Evolutionary conservation across 1,140 invertebrate genomes (phyloP), one percentile per base, ranked within the genome.

Genomic region (Zaprionus ornatus): DNA sequence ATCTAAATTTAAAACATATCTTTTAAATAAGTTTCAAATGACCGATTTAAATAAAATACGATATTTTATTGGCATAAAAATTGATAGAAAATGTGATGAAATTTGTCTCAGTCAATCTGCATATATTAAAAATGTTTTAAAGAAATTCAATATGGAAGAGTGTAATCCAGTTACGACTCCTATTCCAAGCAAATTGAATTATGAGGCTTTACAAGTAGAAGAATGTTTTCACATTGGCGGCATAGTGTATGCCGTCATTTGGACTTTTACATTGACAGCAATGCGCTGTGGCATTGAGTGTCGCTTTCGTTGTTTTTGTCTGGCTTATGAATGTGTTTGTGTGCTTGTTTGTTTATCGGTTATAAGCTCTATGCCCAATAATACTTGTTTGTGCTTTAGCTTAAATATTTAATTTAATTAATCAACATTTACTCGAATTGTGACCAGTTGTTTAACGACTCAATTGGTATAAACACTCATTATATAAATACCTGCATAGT

Each of bases 211-310:
- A n/a, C n/a, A n/a, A n/a, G n/a, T n/a, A n/a, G n/a, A n/a, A n/a
- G n/a, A 17, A 71, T 92, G 32, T 90, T 92, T 67, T 71, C 74
- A 37, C 62, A 86, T 35, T 91, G 91, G 81, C 91, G 84, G 4
- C 77, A 81, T 66, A 77, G 90, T 50, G 77, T 90, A 32, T 92
- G 91, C 60, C 90, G 91, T 19, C 84, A 86, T n/a, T 75, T 92
- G 78, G 87, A 92, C 12, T 79, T 75, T 72, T 92, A 82, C 71
- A 83, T 85, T 32, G 87, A 91, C 62, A 78, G 70, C 72, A 86
- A 91, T 87, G 76, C 85, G n/a, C 68, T 81, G 50, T 91, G 77
- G 76, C 80, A 91, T 56, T 84, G 74, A 67, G n/a, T 21, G 37
- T 59, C 50, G 37, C 56, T 60, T 57, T 56, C 21, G 40, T 75